Conservation (phyloP, 2,888 invertebrate species). For the Anoplius nigerrimus region DNA sequence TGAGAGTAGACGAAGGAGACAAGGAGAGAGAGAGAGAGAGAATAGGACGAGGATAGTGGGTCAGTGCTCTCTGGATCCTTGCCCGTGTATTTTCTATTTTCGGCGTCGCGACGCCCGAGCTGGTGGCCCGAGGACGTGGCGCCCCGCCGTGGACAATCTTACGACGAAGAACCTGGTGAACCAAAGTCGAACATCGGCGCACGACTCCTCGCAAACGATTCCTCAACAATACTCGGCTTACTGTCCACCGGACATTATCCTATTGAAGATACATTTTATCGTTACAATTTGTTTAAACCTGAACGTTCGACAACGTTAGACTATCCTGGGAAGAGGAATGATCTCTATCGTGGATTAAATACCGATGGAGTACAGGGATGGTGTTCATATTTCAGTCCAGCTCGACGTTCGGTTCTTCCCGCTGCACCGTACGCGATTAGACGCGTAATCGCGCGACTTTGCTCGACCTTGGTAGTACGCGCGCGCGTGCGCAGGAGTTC, state of each 20-base stretch:
- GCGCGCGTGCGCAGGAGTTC: slow-evolving; percentile 66
- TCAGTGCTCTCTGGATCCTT: slow-evolving; percentile 70
- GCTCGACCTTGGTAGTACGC: slow-evolving; percentile 55
- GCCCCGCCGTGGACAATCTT: slow-evolving; percentile 55
- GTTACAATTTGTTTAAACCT: too few species aligned
- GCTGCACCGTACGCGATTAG: slow-evolving; percentile 25
- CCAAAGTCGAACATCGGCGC: neutral
- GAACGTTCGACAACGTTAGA: too few species aligned
- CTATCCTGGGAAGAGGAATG: too few species aligned
- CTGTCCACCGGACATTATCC: too few species aligned
- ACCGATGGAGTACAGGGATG: neutral
- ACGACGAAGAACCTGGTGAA: slow-evolving; percentile 15
- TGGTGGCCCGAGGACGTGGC: slow-evolving; percentile 58
- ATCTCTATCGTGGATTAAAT: too few species aligned
- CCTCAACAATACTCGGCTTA: too few species aligned
- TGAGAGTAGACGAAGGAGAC: slow-evolving; percentile 21
- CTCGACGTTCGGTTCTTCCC: slow-evolving; percentile 28
- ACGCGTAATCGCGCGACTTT: slow-evolving; percentile 56
- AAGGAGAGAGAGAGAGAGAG: slow-evolving; percentile 49
- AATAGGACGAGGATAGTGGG: slow-evolving; percentile 63
- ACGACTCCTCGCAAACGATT: neutral
- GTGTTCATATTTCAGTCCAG: neutral
- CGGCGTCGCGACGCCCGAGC: slow-evolving; percentile 54
- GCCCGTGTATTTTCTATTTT: slow-evolving; percentile 65
- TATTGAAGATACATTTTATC: too few species aligned